Evolutionary conservation across 2,888 invertebrate species (phyloP).

Genomic region (Phaedon cochleariae): DNA sequence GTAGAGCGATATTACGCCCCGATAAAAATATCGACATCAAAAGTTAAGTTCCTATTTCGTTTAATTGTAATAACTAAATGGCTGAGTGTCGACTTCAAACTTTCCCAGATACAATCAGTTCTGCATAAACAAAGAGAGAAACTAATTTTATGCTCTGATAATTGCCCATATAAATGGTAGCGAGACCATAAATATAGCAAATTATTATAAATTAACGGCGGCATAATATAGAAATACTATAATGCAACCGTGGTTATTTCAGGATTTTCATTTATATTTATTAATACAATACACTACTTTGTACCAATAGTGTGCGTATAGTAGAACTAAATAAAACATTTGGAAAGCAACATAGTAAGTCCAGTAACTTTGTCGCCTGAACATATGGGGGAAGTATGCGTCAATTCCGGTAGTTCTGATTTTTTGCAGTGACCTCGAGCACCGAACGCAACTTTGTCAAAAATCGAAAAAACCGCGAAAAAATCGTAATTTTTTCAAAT

Average conservation of each 20-base stretch:
- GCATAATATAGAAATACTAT: slow-evolving; percentile 29
- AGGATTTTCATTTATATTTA: slow-evolving; percentile 19
- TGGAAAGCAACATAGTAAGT: too few relatives aligned
- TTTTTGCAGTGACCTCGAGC: too few relatives aligned
- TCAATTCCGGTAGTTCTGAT: too few relatives aligned
- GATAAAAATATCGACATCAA: background rate
- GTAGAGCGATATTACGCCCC: background rate
- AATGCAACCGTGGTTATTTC: slow-evolving; percentile 28
- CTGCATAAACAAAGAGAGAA: slow-evolving; percentile 39
- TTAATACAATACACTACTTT: background rate
- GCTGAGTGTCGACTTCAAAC: slow-evolving; percentile 4
- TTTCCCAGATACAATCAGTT: slow-evolving; percentile 22
- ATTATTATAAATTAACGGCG: slow-evolving; percentile 35
- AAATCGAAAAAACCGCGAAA: too few relatives aligned
- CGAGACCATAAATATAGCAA: slow-evolving; percentile 30
- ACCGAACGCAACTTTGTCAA: too few relatives aligned
- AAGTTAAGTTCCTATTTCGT: background rate
- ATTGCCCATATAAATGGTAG: slow-evolving; percentile 29
- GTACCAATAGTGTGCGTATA: too few relatives aligned
- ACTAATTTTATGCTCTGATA: slow-evolving; percentile 41
- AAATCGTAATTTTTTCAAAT: too few relatives aligned
- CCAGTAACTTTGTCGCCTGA: too few relatives aligned
- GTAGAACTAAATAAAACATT: too few relatives aligned
- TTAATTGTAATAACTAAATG: background rate
- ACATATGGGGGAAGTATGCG: too few relatives aligned